Evolutionary conservation across 1,140 invertebrate species (phyloP), one percentile per base, ranked within the genome.

Genomic region (Nylanderia fulva): DNA sequence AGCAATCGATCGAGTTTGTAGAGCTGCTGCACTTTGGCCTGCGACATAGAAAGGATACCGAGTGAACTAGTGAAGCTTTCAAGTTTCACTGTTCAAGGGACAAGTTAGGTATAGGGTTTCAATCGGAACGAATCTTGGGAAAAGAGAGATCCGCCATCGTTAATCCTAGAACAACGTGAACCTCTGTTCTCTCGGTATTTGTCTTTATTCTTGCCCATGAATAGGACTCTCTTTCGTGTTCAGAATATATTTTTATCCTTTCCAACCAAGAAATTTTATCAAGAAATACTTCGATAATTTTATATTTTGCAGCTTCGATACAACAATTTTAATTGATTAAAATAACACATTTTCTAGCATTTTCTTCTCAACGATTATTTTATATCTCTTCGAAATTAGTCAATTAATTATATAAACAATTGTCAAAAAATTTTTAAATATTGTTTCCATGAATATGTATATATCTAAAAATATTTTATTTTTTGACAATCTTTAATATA

Each of bases 1-100:
- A 98, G 95, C 85, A 97, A 94, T 91, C 97, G 96, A 94, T 98
- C 98, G 87, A 98, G 93, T 85, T 97, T 96, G 95, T 98, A 98
- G 18, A 98, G 95, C 93, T 98, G 96, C 85, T 97, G 96, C 42
- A 98, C 96, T 94, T 98, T 98, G 82, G 96, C 96, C 96, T 98
- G 94, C 52, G 79, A 90, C 85, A 88, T 54, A 82, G 64, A 89
- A 85, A 48, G 33, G 36, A 66, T 64, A 63, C 58, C 45, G n/a
- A 42, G 15, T 33, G 60, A 87, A 39, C 76, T 58, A 76, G 15
- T 21, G 63, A 58, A 82, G 85, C 61, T 85, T 89, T 88, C n/a
- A 68, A 86, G 63, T 77, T 42, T 84, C 60, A 77, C 27, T 76
- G 84, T 33, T 72, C 54, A 76, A 76, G 60, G 72, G 24, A 48